Percentiles rank a stretch among this genome's conserved stretches.
Conservation (phyloP, 2,797 vertebrate genomes). For the Cygnus olor region DNA sequence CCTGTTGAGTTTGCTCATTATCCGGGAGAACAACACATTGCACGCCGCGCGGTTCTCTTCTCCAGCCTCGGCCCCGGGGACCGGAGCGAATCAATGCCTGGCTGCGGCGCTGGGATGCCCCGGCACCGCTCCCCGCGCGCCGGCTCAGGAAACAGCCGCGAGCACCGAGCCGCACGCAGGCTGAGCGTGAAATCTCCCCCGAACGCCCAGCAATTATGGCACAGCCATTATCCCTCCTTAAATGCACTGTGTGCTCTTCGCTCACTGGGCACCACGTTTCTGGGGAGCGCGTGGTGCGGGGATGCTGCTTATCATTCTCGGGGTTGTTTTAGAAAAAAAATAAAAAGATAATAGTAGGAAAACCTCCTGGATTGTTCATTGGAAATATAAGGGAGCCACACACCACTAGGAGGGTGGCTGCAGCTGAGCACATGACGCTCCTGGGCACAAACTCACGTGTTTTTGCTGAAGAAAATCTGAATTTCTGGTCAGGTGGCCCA, state of each 20-base stretch:
- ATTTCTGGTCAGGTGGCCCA: background rate
- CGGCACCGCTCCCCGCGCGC: background rate
- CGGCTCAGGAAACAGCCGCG: background rate
- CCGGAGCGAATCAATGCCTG: background rate
- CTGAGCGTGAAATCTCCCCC: background rate
- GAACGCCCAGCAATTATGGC: background rate
- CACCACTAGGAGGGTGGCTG: background rate
- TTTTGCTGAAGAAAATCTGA: background rate
- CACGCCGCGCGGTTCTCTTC: fast-evolving
- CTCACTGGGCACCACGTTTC: background rate
- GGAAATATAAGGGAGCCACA: background rate
- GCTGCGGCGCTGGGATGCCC: too few relatives aligned
- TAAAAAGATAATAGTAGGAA: background rate
- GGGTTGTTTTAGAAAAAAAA: background rate
- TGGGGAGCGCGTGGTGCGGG: background rate
- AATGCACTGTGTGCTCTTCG: background rate
- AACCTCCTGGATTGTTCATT: background rate
- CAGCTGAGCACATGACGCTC: fast-evolving
- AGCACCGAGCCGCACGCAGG: background rate
- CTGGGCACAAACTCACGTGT: background rate
- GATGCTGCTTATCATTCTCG: background rate
- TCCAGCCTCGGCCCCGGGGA: background rate
- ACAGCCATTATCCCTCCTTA: background rate
- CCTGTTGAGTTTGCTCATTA: background rate
- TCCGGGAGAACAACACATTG: background rate